phyloP scores from a whole-genome alignment of 2,113 vertebrate species.

The Phalacrocorax pelagicus region DNA sequence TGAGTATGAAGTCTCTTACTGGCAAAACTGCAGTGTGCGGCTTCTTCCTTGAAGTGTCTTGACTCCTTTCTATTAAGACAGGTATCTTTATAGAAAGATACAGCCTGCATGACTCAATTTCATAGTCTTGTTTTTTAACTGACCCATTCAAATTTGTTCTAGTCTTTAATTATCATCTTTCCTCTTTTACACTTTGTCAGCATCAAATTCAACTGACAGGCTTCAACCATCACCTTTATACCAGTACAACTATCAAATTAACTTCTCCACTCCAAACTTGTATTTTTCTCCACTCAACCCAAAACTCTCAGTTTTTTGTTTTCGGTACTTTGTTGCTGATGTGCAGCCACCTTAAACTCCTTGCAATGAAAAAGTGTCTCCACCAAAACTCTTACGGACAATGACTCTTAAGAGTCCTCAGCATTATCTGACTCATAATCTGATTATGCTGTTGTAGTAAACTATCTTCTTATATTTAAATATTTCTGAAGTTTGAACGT shows the following conservation, averaged over 20 bases:
- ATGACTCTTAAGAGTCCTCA: not conserved
- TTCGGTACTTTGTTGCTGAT: not conserved
- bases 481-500: not conserved
- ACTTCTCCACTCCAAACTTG: not conserved
- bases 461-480: not conserved
- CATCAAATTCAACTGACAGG: not conserved
- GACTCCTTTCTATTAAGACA: not conserved
- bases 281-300: not conserved
- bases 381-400: not conserved
- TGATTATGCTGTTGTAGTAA: not conserved
- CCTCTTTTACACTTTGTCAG: not conserved
- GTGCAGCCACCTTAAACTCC: not conserved
- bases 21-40: not conserved
- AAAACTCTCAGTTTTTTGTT: not conserved
- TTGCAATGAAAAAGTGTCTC: not conserved
- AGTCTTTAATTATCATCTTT: not conserved
- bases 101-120: not conserved
- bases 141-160: not conserved
- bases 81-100: not conserved
- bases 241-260: not conserved
- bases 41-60: not conserved
- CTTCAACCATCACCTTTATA: not conserved
- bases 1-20: not conserved
- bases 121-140: not conserved
- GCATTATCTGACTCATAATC: not conserved